Conservation (phyloP, 2,888 invertebrate species). For the Boloria selene region DNA sequence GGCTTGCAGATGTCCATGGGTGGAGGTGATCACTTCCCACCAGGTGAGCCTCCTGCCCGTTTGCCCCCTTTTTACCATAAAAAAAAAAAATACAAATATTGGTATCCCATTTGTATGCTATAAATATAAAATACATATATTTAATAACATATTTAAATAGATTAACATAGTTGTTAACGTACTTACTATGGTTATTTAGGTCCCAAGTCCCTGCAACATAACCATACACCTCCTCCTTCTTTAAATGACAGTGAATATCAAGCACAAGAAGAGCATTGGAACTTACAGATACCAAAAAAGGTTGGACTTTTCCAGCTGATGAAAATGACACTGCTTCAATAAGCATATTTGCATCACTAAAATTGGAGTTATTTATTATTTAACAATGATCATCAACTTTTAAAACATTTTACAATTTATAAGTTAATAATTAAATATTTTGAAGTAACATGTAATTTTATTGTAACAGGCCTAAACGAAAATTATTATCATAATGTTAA, state of each 20-base stretch:
- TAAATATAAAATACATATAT: too few species aligned
- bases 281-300: constrained; percentile 93
- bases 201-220: constrained; percentile 98
- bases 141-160: too few species aligned
- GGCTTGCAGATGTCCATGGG: too few species aligned
- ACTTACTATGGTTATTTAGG: constrained; percentile 94
- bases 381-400: not conserved
- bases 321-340: constrained; percentile 95
- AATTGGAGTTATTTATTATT: constrained; percentile 40
- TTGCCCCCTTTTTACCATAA: too few species aligned
- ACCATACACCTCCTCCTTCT: constrained; percentile 97
- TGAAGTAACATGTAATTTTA: not conserved
- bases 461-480: too few species aligned
- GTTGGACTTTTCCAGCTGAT: constrained; percentile 94
- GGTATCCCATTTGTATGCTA: too few species aligned
- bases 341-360: constrained; percentile 93
- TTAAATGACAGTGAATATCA: constrained; percentile 96
- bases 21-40: too few species aligned
- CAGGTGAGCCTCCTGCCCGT: too few species aligned
- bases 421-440: constrained; percentile 9
- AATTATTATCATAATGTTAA: constrained; percentile 9
- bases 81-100: too few species aligned
- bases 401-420: not conserved
- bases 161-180: not conserved
- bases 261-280: constrained; percentile 93